Base-by-base conservation (phyloP, 30 jellyfish, hydroid and myxozoan species). In the Aurelia sp. region DNA sequence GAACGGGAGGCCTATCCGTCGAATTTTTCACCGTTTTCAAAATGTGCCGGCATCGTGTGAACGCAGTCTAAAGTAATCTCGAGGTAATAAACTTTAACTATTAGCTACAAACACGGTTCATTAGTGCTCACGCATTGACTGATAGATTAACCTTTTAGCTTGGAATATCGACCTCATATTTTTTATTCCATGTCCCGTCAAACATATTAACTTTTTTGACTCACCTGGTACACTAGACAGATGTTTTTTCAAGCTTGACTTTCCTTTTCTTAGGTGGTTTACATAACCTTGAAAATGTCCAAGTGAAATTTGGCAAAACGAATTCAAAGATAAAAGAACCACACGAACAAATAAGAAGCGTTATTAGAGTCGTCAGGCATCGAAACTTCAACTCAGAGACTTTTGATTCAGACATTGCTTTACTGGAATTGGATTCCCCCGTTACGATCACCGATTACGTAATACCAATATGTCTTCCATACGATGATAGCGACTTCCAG, bases 401-500 rank as follows among this genome's bases (percentile, higher is more conserved):
- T 3, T 74, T 8, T 53, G 97, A 89, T 60, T 80, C 92, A 31
- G 97, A 89, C 76, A 67, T 80, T 66, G 90, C 90, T 5, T 50
- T 89, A 44, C 6, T 89, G 40, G 80, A 75, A 66, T 90, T 89
- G 13, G 86, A 65, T 67, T 16, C 69, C 19, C 86, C 89, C 19
- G 93, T 79, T 30, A 13, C 21, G 5, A 67, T 89, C 6, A 89
- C 93, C 61, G 97, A 89, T 81, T 89, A 89, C 82, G 93, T 89
- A 80, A 80, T 80, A 18, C 97, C 97, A 0, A 81, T 81, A 10
- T 89, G 97, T 47, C 67, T 89, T 31, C 97, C 97, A n/a, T 67
- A 72, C 67, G 92, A 78, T 40, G 96, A 88, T 59, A 47, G 72
- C 30, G 96, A 88, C 63, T 88, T 78, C 88, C 60, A 60, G 21